phyloP scores from a whole-genome alignment of 2,888 invertebrate species.

The Idaea straminata region DNA sequence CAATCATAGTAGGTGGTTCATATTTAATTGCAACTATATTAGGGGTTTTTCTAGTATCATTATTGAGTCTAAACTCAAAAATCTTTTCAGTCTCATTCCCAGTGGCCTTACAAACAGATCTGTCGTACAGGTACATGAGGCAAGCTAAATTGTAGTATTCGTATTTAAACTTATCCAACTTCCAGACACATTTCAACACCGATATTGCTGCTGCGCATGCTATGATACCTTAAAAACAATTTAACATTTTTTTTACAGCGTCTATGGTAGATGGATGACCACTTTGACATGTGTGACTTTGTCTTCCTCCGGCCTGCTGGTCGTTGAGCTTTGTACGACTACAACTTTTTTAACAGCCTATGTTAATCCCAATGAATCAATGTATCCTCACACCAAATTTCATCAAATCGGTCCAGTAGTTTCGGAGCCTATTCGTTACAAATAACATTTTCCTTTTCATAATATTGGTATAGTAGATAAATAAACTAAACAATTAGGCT shows the following conservation, averaged over 20 bases:
- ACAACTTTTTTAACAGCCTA: no score
- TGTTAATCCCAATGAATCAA: no score
- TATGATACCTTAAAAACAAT: slow-evolving; percentile 41
- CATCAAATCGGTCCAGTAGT: no score
- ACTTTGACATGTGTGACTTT: no score
- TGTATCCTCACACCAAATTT: no score
- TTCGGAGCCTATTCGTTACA: no score
- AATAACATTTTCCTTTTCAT: no score
- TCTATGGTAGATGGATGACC: no score
- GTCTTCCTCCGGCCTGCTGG: no score
- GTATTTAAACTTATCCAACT: slow-evolving; percentile 35
- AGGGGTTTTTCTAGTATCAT: slow-evolving; percentile 41
- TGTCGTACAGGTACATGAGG: slow-evolving; percentile 66
- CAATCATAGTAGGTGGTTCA: slow-evolving; percentile 39
- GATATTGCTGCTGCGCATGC: slow-evolving; percentile 42
- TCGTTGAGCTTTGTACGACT: no score
- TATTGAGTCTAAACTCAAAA: slow-evolving; percentile 43
- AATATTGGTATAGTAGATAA: no score
- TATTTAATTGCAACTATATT: slow-evolving; percentile 48
- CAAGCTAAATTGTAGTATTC: slow-evolving; percentile 56
- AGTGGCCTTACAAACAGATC: slow-evolving; percentile 45
- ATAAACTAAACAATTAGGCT: no score
- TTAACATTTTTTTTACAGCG: not conserved
- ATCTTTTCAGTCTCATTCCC: slow-evolving; percentile 32
- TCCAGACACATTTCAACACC: slow-evolving; percentile 52